Conservation (phyloP, 1,140 invertebrate genomes). For the Zaprionus taronus region DNA sequence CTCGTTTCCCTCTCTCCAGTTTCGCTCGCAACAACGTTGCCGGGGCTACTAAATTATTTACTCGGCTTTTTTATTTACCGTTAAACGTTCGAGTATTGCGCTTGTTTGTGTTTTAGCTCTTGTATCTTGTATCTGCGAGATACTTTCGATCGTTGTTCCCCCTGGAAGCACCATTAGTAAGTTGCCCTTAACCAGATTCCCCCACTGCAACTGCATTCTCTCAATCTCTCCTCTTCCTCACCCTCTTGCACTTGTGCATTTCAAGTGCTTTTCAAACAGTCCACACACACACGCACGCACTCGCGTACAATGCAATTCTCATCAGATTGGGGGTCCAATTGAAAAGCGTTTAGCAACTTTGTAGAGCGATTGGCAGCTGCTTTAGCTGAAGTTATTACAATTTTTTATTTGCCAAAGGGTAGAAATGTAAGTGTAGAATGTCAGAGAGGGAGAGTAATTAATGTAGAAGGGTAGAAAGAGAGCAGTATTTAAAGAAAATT, state of each 20-base stretch:
- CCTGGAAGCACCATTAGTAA: conserved; percentile 1
- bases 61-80: conserved; percentile 72
- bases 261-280: conserved; percentile 69
- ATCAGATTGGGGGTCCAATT: conserved; percentile 23
- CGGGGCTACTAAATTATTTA: conserved; percentile 73
- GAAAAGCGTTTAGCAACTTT: conserved; percentile 37
- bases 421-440: background rate
- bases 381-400: conserved; percentile 13
- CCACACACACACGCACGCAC: background rate
- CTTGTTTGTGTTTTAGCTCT: conserved; percentile 6
- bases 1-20: background rate
- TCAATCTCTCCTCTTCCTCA: background rate
- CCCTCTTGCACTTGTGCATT: conserved; percentile 41
- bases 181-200: conserved; percentile 20
- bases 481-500: too few species aligned
- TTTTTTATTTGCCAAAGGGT: conserved; percentile 1
- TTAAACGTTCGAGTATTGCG: conserved; percentile 63
- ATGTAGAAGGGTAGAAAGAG: background rate
- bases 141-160: conserved; percentile 53
- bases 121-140: conserved; percentile 23
- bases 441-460: background rate
- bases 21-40: conserved; percentile 35
- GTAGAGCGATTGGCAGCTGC: conserved; percentile 15
- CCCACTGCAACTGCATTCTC: conserved; percentile 13
- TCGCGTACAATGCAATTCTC: background rate